Evolutionary conservation across 2,888 invertebrate genomes (phyloP), one percentile per base, ranked within the genome.

Genomic region (Papilio protenor): DNA sequence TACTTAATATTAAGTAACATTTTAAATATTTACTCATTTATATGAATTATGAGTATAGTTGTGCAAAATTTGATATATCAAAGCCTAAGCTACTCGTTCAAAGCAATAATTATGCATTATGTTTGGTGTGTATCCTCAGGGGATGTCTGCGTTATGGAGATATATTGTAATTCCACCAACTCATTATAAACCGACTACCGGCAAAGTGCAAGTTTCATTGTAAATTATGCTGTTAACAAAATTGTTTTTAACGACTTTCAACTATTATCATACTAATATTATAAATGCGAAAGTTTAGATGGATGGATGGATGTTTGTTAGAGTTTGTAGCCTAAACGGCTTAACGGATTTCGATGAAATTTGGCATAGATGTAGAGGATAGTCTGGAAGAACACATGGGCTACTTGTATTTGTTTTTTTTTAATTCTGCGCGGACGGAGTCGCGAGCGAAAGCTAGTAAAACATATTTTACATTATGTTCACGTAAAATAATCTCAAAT

Each of bases 81-180:
- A 80, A 81, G 81, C 84, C 85, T 85, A 83, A 83, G 82, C 84
- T 79, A 74, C 79, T 78, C 79, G 77, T 78, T 85, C 84, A 84
- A 84, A 85, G 85, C 85, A 86, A 88, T 88, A 87, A 88, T 88
- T 89, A 87, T 90, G 85, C 87, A 89, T 90, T 89, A 88, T 85
- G 83, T 82, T 86, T 84, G 83, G 82, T 79, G 23, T 47, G 76
- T 70, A 76, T 85, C 84, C 84, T 84, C 82, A 76, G 80, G 83
- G 86, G 88, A 86, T 87, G 87, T 87, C 86, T 87, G 87, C 88
- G 84, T 89, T 88, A 90, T 89, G 88, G 86, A 89, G 88, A 90
- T 89, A 87, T 88, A 90, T 87, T 82, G 85, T 87, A 85, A 87
- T 84, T 88, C 84, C 78, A 84, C 84, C 83, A 86, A 88, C 84